phyloP scores from a whole-genome alignment of 2,113 vertebrate species.

The Zapus hudsonius region DNA sequence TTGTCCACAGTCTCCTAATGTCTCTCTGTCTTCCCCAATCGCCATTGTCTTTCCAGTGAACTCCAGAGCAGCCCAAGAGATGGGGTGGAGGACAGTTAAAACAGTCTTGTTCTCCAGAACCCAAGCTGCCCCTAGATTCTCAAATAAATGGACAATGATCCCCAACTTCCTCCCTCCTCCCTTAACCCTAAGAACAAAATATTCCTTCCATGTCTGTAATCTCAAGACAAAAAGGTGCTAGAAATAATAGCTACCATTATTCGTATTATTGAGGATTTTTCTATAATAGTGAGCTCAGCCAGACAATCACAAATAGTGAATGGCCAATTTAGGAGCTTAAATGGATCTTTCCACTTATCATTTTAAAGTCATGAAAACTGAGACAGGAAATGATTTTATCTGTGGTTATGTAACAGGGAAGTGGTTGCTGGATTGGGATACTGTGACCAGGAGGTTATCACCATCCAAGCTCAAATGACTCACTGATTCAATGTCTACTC shows the following conservation, averaged over 20 bases:
- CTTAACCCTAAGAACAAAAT: background rate
- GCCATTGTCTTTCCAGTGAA: background rate
- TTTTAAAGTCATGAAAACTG: conserved; percentile 19
- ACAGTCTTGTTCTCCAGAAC: background rate
- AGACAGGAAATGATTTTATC: conserved; percentile 51
- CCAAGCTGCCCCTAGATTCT: background rate
- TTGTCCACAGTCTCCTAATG: background rate
- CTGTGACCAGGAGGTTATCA: conserved; percentile 2
- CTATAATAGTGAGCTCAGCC: background rate
- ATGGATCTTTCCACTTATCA: conserved; percentile 18
- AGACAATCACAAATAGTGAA: background rate
- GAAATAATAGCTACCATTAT: background rate
- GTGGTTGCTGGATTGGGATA: conserved; percentile 1
- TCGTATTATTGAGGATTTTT: background rate
- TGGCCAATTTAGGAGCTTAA: background rate
- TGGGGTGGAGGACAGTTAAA: background rate
- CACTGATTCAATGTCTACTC: background rate
- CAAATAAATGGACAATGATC: background rate
- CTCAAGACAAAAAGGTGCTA: background rate
- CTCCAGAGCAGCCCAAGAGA: background rate
- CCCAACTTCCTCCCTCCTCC: background rate
- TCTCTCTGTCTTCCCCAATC: background rate
- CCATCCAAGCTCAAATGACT: background rate
- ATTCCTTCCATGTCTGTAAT: background rate
- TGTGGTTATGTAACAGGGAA: conserved; percentile 37